phyloP scores from a whole-genome alignment of 2,888 invertebrate species.

The Drosophila suboccidentalis region DNA sequence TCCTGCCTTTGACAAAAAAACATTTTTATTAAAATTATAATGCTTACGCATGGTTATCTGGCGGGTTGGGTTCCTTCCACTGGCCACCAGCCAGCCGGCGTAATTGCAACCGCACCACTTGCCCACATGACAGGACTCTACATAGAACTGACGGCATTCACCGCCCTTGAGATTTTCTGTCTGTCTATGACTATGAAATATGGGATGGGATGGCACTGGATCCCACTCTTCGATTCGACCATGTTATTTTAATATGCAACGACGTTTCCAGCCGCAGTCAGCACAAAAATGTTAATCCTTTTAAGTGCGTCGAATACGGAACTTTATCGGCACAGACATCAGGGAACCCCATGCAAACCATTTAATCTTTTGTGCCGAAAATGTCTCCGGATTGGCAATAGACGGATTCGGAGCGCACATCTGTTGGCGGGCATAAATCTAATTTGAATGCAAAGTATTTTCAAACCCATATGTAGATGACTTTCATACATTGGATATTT shows the following conservation, averaged over 20 bases:
- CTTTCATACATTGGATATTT: slow-evolving; percentile 26
- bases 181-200: slow-evolving; percentile 57
- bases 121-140: slow-evolving; percentile 1
- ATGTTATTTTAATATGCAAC: slow-evolving; percentile 65
- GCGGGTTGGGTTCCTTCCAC: slow-evolving; percentile 28
- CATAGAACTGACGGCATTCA: background rate
- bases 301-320: slow-evolving; percentile 68
- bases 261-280: slow-evolving; percentile 55
- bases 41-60: slow-evolving; percentile 61
- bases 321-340: slow-evolving; percentile 56
- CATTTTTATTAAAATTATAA: slow-evolving; percentile 78
- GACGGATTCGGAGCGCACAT: slow-evolving; percentile 51
- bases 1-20: slow-evolving; percentile 55
- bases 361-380: slow-evolving; percentile 70
- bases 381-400: slow-evolving; percentile 44
- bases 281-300: slow-evolving; percentile 78
- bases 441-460: slow-evolving; percentile 61
- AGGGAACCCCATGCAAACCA: slow-evolving; percentile 42
- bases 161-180: slow-evolving; percentile 27
- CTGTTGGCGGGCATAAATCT: slow-evolving; percentile 70
- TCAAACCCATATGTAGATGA: slow-evolving; percentile 31
- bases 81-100: slow-evolving; percentile 45
- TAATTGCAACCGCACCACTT: slow-evolving; percentile 41
- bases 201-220: slow-evolving; percentile 20
- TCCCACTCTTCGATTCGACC: slow-evolving; percentile 21